These are phyloP conservation scores for Heliconius eleuchia DNA, from an alignment of 1,140 invertebrate species.

Conservation along the genomic window DNA sequence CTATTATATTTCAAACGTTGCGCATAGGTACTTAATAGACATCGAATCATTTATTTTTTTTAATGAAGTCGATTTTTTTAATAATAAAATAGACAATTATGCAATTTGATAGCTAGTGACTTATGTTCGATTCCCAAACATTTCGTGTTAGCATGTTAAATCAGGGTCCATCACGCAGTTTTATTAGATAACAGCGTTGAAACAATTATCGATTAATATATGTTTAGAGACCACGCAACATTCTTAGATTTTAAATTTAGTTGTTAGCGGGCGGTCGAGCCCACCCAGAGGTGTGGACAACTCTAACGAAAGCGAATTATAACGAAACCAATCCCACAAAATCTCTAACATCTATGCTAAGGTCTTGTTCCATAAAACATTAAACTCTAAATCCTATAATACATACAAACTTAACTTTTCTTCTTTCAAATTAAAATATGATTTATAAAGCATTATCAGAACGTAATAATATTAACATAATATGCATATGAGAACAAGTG, in stretches of 20 bases:
- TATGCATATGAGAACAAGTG: conserved; percentile 21
- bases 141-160: conserved; percentile 43
- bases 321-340: conserved; percentile 12
- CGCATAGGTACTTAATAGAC: too few relatives aligned
- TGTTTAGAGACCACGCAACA: conserved; percentile 65
- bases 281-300: conserved; percentile 77
- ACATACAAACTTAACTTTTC: neutral
- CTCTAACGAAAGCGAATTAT: conserved; percentile 63
- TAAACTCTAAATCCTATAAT: conserved; percentile 21
- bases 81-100: neutral
- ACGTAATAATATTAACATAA: conserved; percentile 28
- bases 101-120: neutral
- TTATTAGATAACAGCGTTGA: conserved; percentile 56
- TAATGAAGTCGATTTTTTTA: too few relatives aligned
- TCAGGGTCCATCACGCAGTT: conserved; percentile 53
- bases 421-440: conserved; percentile 14
- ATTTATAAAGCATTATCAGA: conserved; percentile 24
- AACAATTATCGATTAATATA: conserved; percentile 73
- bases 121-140: conserved; percentile 19
- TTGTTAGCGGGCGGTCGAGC: conserved; percentile 67
- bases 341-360: neutral
- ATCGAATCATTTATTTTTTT: too few relatives aligned
- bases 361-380: conserved; percentile 10
- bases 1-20: too few relatives aligned
- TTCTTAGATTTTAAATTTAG: conserved; percentile 61